Evolutionary conservation across 2,113 vertebrate species (phyloP), one percentile per base, ranked within the genome.

Genomic region (Platanista minor): DNA sequence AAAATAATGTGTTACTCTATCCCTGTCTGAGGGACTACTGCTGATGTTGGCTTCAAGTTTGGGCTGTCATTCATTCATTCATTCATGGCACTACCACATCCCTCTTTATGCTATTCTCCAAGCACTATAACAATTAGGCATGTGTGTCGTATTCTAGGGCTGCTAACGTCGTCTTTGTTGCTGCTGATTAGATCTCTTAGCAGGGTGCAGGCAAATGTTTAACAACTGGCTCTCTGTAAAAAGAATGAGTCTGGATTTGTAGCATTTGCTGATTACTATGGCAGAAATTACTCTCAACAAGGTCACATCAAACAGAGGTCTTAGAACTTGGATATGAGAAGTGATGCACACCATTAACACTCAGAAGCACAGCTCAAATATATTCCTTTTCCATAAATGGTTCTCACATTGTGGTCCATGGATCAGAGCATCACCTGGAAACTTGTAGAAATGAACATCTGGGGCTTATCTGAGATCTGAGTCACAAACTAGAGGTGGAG

Each of bases 261-360:
- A 52, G 10, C 21, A 85, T 41, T 43, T 41, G 41, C 4, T 66
- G 39, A 66, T 14, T 91, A 59, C 72, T 36, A 1, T 11, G 10
- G 4, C 61, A 33, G 54, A 77, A 61, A 80, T 39, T 39, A 81
- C 25, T 61, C 36, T 57, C 80, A 7, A 62, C 25, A 43, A 93
- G 36, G 20, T 11, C 4, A 18, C 25, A 49, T 27, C 41, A 82
- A 57, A 5, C 33, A 80, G 12, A 43, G 33, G 25, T 29, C 20
- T 1, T 1, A 11, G 41, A 43, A 59, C 52, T 20, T 27, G 52
- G 75, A 41, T 15, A 8, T 6, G 8, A 31, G n/a, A 49, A 87
- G 29, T 15, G 57, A 25, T 0, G 2, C 1, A 4, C 9, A 41
- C 8, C 29, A 17, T 1, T 8, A 25, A 57, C 33, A 57, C 31